A percentile compares a stretch with the other conserved stretches of the same genome.
phyloP scores from a whole-genome alignment of 2,797 vertebrate genomes.

The Sebastes nivosus region DNA sequence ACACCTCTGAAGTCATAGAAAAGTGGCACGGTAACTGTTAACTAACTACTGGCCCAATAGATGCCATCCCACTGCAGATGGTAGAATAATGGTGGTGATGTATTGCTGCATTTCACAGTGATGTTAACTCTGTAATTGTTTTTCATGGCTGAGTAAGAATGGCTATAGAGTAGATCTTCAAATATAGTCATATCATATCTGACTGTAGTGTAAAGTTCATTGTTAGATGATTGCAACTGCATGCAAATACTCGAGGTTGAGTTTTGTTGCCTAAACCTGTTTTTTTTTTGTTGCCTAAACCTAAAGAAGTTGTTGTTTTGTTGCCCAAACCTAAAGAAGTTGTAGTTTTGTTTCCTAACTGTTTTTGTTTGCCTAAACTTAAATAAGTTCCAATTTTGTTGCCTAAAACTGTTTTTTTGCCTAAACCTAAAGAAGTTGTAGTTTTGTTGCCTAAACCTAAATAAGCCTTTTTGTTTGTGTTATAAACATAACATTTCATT shows the following conservation, averaged over 20 bases:
- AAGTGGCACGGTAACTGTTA: conserved; percentile 3
- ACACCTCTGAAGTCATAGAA: conserved; percentile 8
- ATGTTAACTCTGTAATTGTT: conserved; percentile 25
- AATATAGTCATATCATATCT: background rate
- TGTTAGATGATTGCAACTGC: background rate
- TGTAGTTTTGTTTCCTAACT: too few species aligned
- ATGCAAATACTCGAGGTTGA: background rate
- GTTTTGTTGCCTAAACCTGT: background rate
- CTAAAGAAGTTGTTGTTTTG: too few species aligned
- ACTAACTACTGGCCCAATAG: conserved; percentile 14
- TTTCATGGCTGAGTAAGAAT: conserved; percentile 27
- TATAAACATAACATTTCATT: background rate
- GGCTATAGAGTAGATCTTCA: background rate
- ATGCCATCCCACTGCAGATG: conserved; percentile 26
- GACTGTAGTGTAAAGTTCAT: background rate
- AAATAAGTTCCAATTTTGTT: too few species aligned
- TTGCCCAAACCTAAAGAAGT: too few species aligned
- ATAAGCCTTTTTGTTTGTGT: too few species aligned
- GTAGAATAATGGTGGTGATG: background rate
- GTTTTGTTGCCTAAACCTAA: too few species aligned
- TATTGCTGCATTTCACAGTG: conserved; percentile 22
- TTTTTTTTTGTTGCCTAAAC: too few species aligned
- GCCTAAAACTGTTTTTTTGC: too few species aligned
- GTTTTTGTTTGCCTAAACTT: too few species aligned
- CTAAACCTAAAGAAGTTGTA: too few species aligned